Base-by-base conservation (phyloP, 2,113 vertebrate species). In the Sebastes fasciatus region DNA sequence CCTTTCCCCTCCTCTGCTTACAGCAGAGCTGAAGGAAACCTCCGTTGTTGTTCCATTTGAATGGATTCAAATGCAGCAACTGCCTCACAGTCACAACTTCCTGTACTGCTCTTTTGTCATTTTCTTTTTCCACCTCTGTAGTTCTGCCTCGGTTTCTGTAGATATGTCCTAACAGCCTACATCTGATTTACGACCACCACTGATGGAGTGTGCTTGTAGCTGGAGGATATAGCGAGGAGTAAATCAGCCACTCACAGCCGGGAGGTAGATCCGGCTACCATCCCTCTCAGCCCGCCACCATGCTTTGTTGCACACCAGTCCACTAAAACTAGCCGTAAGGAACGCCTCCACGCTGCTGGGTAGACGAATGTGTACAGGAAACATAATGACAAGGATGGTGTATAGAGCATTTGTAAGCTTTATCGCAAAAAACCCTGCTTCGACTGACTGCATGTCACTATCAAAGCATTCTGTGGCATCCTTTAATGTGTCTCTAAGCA, bases 161-260 rank as follows among this genome's bases (percentile, higher is more conserved):
- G 75, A 65, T 77, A 60, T 45, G 34, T 46, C 60, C 46, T 52
- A 73, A 63, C 69, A 68, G 26, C 46, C 57, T 66, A 49, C 43
- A 46, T 66, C 80, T 93, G 92, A 94, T 95, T 93, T 92, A 93
- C 65, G 87, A 85, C 68, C 74, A 73, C 42, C 46, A 48, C 7
- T 6, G 48, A 78, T 75, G 61, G 75, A 76, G 80, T 43, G 40
- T 45, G 79, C 79, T 78, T 82, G 80, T 89, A 82, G 85, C 91
- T 80, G 79, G 84, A 92, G 82, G 88, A 83, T 67, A 83, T 67
- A 82, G 74, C 16, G 5, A 74, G 73, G 65, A 71, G 83, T 89
- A 88, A 90, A 91, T 91, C 90, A 88, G 80, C 16, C 68, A 65
- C 40, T 63, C 52, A 66, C 70, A 68, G 78, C 77, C 70, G 8